These are phyloP conservation scores for Larimichthys polyactis DNA, from an alignment of 2,113 vertebrate genomes.

Conservation along the genomic window DNA sequence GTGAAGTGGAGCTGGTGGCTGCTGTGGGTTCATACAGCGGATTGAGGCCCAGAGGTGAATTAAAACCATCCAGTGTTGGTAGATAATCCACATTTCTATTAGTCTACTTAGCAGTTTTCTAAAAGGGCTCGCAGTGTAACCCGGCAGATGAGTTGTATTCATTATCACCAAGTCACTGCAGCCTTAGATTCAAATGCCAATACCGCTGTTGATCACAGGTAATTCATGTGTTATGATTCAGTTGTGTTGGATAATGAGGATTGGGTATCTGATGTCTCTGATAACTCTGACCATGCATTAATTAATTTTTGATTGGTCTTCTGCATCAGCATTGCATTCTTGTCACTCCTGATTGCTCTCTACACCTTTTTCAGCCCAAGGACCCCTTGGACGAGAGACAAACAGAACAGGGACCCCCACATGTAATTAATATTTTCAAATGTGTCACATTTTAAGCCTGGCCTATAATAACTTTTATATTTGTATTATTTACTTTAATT, in stretches of 20 bases:
- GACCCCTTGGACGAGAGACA: too few relatives aligned
- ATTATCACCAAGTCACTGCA: constrained; percentile 61
- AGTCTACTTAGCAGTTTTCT: constrained; percentile 75
- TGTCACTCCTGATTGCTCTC: constrained; percentile 33
- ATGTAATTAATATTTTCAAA: too few relatives aligned
- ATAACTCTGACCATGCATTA: constrained; percentile 60
- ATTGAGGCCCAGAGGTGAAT: constrained; percentile 67
- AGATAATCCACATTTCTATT: constrained; percentile 78
- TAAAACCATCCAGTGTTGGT: constrained; percentile 62
- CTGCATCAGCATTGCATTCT: constrained; percentile 27
- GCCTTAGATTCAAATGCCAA: constrained; percentile 41
- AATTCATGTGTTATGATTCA: constrained; percentile 39
- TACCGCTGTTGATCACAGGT: constrained; percentile 43
- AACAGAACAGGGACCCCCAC: too few relatives aligned
- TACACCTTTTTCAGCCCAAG: neutral
- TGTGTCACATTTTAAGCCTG: too few relatives aligned
- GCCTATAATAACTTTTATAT: too few relatives aligned
- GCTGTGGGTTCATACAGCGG: constrained; percentile 50
- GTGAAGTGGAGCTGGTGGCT: constrained; percentile 48
- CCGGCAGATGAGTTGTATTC: constrained; percentile 67
- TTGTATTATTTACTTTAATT: too few relatives aligned
- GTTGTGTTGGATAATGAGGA: constrained; percentile 39
- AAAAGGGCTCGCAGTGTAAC: constrained; percentile 65
- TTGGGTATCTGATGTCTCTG: constrained; percentile 59
- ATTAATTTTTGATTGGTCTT: constrained; percentile 53